Percentiles rank a stretch among this genome's conserved stretches.
phyloP scores from a whole-genome alignment of 2,113 vertebrate species.

The Laticauda laticaudata region DNA sequence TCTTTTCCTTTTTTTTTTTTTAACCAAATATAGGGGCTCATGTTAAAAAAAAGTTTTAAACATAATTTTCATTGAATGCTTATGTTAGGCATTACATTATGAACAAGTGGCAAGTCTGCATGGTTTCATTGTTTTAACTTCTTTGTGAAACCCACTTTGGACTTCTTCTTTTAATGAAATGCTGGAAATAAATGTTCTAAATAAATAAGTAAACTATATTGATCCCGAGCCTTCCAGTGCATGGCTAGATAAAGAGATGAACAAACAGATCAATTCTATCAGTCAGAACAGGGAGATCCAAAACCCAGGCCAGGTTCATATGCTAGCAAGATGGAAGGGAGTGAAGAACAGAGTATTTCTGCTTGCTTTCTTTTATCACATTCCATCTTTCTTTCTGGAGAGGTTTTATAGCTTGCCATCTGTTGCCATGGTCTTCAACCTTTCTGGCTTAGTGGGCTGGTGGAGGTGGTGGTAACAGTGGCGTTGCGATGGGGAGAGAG shows the following conservation, averaged over 20 bases:
- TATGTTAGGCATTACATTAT: no score
- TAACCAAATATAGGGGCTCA: neutral
- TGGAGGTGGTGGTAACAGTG: neutral
- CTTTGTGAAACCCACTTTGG: neutral
- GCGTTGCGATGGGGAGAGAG: neutral
- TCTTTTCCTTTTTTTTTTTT: neutral
- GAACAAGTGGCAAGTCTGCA: no score
- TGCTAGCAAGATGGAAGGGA: neutral
- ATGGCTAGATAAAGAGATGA: neutral
- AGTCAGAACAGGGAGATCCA: neutral
- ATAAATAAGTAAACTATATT: conserved; percentile 1
- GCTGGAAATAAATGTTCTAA: neutral
- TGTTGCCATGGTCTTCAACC: neutral
- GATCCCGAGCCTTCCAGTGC: neutral
- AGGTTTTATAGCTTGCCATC: neutral
- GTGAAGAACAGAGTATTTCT: neutral
- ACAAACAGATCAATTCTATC: neutral
- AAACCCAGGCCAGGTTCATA: neutral
- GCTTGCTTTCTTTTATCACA: neutral
- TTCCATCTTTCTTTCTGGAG: neutral
- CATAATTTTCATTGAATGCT: neutral
- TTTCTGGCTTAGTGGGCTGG: neutral
- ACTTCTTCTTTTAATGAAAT: neutral
- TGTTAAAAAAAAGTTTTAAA: neutral
- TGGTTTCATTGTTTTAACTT: neutral